phyloP scores from a whole-genome alignment of 2,113 vertebrate species.

The Grammomys surdaster region DNA sequence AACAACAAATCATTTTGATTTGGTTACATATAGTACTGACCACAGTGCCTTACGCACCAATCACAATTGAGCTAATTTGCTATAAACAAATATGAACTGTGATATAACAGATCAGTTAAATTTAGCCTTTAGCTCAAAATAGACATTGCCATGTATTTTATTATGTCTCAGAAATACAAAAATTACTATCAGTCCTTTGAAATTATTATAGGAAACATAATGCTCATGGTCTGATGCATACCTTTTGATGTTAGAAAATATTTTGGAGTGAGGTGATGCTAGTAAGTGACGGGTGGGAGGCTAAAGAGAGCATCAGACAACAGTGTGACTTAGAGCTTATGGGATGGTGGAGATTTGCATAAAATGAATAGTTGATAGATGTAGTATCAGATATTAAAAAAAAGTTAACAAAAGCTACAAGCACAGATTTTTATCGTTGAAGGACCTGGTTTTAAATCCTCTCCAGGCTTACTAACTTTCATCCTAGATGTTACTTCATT shows the following conservation, averaged over 20 bases:
- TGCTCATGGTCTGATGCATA: not conserved
- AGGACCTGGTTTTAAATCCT: not conserved
- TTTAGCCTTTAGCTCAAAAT: conserved; percentile 5
- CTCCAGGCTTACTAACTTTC: not conserved
- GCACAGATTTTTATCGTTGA: not conserved
- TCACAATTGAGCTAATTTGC: not conserved
- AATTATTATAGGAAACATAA: not conserved
- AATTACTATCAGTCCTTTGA: not conserved
- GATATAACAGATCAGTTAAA: not conserved
- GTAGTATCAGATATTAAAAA: not conserved
- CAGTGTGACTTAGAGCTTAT: conserved; percentile 1
- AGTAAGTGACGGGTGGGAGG: not conserved
- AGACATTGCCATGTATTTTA: not conserved
- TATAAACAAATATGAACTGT: conserved; percentile 20
- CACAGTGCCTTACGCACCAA: not conserved
- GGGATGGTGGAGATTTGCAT: not conserved
- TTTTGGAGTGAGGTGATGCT: not conserved
- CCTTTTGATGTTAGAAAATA: not conserved
- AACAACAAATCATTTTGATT: not conserved
- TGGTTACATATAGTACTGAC: not conserved
- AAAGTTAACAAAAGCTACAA: not conserved
- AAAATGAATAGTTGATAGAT: conserved; percentile 28
- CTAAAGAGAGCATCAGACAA: not conserved
- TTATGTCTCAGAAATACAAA: conserved; percentile 24
- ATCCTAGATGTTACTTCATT: not conserved